phyloP scores from a whole-genome alignment of 2,797 vertebrate species.

The Syngnathus acus region DNA sequence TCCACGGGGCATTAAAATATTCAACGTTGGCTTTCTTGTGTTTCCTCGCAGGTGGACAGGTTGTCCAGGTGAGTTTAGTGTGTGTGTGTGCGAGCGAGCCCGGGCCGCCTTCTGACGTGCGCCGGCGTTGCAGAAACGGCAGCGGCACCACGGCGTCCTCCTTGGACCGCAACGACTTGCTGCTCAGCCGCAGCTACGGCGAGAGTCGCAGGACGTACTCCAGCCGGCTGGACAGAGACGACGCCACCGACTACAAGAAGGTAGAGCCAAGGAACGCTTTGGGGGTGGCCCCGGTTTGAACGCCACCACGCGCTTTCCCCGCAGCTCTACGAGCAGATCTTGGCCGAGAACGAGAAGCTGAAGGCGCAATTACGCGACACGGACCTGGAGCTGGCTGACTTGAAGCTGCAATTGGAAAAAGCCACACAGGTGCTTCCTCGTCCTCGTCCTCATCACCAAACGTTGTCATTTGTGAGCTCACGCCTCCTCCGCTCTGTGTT shows the following conservation, averaged over 20 bases:
- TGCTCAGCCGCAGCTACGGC: slow-evolving; percentile 72
- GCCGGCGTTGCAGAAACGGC: slow-evolving; percentile 65
- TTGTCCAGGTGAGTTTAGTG: slow-evolving; percentile 79
- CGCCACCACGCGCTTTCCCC: background rate
- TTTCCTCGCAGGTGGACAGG: slow-evolving; percentile 78
- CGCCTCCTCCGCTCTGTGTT: background rate
- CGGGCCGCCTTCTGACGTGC: background rate
- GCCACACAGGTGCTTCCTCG: slow-evolving; percentile 83
- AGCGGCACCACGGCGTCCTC: slow-evolving; percentile 53
- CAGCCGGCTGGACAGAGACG: slow-evolving; percentile 84
- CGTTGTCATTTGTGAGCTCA: too few relatives aligned
- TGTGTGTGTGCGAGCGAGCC: background rate
- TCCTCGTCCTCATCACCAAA: too few relatives aligned
- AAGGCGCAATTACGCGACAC: slow-evolving; percentile 96
- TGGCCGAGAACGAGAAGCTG: slow-evolving; percentile 95
- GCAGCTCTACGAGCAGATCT: slow-evolving; percentile 96
- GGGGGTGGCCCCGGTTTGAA: background rate
- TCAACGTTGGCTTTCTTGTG: background rate
- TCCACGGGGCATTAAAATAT: too few relatives aligned
- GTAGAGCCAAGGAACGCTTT: background rate
- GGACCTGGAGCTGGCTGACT: slow-evolving; percentile 87
- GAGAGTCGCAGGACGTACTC: slow-evolving; percentile 82
- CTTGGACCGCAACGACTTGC: slow-evolving; percentile 77
- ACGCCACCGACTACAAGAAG: slow-evolving; percentile 94
- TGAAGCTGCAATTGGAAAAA: slow-evolving; percentile 96